A percentile compares a stretch with the other conserved stretches of the same genome.
Evolutionary conservation across 2,113 vertebrate genomes (phyloP).

Genomic region (Tichodroma muraria): DNA sequence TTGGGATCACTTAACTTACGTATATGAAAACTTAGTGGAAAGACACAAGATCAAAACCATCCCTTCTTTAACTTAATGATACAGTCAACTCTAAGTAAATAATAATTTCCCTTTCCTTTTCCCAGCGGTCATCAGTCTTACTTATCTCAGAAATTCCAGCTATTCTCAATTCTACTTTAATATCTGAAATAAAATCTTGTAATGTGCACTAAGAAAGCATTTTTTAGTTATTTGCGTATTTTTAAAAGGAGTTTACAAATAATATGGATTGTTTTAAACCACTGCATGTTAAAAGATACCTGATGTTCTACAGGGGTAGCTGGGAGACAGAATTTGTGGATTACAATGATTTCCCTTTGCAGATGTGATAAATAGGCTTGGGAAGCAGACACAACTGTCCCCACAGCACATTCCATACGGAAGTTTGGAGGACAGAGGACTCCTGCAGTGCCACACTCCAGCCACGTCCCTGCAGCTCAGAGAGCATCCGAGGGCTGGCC

Average conservation of each 20-base stretch:
- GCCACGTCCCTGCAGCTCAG: neutral
- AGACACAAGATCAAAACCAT: neutral
- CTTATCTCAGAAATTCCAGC: neutral
- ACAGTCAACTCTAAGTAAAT: neutral
- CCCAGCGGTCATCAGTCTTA: neutral
- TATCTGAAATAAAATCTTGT: neutral
- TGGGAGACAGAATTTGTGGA: neutral
- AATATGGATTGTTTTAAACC: neutral
- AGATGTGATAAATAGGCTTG: neutral
- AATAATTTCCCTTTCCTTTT: neutral
- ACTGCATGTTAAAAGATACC: neutral
- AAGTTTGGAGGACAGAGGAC: neutral
- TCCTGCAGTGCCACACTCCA: neutral
- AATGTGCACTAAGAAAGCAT: neutral
- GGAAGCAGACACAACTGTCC: neutral
- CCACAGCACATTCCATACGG: fast-evolving
- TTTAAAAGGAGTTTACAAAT: neutral
- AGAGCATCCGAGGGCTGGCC: neutral
- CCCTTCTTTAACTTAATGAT: neutral
- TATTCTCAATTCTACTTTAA: neutral
- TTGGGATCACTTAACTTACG: neutral
- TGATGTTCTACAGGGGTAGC: neutral
- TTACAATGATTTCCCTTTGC: neutral
- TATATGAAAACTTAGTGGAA: neutral
- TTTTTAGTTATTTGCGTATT: neutral